Conservation (phyloP, 2,113 vertebrate species). For the Brevimyrus niger region DNA sequence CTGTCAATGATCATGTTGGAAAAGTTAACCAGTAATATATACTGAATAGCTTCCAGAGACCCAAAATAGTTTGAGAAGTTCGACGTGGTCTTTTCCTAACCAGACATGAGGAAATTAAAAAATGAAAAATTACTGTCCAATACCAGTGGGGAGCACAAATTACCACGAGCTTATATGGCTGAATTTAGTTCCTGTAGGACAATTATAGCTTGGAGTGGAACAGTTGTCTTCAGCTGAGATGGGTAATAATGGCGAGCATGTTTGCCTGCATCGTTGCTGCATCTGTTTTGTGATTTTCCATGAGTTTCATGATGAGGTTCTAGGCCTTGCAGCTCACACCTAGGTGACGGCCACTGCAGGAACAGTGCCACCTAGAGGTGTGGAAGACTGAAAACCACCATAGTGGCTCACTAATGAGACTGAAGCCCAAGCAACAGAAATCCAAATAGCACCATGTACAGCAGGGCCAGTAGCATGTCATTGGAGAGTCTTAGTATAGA, state of each 20-base stretch:
- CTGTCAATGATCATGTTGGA: neutral
- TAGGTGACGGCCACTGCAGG: neutral
- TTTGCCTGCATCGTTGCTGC: neutral
- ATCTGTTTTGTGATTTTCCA: neutral
- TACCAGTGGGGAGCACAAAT: neutral
- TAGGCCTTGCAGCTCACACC: neutral
- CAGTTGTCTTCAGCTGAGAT: neutral
- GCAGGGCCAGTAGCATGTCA: neutral
- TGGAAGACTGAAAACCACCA: neutral
- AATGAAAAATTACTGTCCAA: neutral
- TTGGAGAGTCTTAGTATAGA: neutral
- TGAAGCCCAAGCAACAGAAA: neutral
- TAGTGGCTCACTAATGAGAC: neutral
- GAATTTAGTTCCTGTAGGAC: neutral
- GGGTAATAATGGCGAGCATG: neutral
- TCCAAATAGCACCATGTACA: neutral
- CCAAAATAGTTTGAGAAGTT: neutral
- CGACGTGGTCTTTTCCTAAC: neutral
- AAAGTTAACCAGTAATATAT: neutral
- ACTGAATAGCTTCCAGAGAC: neutral
- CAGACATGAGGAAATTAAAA: neutral
- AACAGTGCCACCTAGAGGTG: neutral
- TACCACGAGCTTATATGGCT: neutral
- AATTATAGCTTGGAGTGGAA: neutral
- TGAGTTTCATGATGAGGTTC: neutral